Evolutionary conservation across 2,888 invertebrate species (phyloP).

Genomic region (Morpho helenor): DNA sequence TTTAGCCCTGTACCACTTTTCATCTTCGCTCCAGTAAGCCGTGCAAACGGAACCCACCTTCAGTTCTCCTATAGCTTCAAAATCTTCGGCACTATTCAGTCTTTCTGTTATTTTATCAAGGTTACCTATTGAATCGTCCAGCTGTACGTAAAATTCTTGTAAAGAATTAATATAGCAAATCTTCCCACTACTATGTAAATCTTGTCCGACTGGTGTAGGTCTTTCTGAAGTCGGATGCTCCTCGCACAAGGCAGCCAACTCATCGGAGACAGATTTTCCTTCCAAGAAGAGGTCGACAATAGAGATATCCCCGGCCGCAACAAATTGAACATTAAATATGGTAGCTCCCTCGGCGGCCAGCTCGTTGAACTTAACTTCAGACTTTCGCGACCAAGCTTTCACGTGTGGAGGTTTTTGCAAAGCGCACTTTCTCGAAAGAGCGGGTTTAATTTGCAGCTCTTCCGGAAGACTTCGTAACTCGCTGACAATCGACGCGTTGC

Average conservation of each 20-base stretch:
- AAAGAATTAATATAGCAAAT: slow-evolving; percentile 84
- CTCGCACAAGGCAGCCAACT: slow-evolving; percentile 76
- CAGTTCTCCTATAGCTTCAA: slow-evolving; percentile 70
- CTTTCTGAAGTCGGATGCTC: slow-evolving; percentile 51
- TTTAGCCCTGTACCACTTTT: slow-evolving; percentile 83
- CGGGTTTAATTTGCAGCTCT: slow-evolving; percentile 78
- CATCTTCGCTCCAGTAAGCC: slow-evolving; percentile 82
- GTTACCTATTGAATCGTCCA: slow-evolving; percentile 75
- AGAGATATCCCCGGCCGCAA: slow-evolving; percentile 83
- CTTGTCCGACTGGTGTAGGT: slow-evolving; percentile 64
- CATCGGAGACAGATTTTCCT: slow-evolving; percentile 81
- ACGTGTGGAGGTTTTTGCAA: slow-evolving; percentile 79
- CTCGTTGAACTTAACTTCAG: slow-evolving; percentile 82
- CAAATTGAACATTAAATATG: slow-evolving; percentile 83
- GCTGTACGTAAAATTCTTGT: slow-evolving; percentile 86
- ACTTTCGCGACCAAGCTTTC: slow-evolving; percentile 82
- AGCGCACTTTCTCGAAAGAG: slow-evolving; percentile 81
- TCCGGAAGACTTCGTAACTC: slow-evolving; percentile 80
- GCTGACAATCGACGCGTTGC: slow-evolving; percentile 79
- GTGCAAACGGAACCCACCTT: slow-evolving; percentile 82
- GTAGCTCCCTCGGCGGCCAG: slow-evolving; percentile 84
- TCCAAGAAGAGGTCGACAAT: slow-evolving; percentile 81
- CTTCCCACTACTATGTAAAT: slow-evolving; percentile 75
- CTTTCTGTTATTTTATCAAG: slow-evolving; percentile 81
- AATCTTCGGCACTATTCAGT: slow-evolving; percentile 72